These are phyloP conservation scores for Onychomys leucogaster DNA, from an alignment of 2,797 vertebrate genomes.

Conservation along the genomic window DNA sequence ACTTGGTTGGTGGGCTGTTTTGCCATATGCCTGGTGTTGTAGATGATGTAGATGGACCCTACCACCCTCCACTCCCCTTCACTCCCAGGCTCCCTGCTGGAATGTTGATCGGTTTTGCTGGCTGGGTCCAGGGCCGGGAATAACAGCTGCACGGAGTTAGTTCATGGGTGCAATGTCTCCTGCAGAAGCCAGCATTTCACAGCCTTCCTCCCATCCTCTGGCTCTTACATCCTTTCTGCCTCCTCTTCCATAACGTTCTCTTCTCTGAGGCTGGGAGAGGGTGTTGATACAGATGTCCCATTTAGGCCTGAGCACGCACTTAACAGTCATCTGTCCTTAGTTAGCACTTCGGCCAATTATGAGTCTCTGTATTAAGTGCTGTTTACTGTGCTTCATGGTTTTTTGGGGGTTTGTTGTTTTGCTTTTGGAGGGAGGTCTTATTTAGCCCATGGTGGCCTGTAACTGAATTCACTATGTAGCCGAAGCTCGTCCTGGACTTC, in stretches of 20 bases:
- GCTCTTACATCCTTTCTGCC: neutral
- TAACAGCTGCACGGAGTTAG: neutral
- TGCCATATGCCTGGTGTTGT: neutral
- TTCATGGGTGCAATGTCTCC: fast-evolving
- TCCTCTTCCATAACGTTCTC: neutral
- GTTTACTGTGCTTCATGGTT: neutral
- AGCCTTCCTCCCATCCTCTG: neutral
- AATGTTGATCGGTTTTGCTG: neutral
- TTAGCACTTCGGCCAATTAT: neutral
- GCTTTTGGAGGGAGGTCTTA: neutral
- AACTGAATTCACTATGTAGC: too few species aligned
- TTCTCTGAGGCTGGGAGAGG: neutral
- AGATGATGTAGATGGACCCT: neutral
- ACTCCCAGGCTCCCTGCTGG: neutral
- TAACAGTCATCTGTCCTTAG: neutral
- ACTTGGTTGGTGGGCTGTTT: neutral
- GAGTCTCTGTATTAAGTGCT: neutral
- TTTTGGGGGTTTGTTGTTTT: neutral
- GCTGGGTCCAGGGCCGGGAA: neutral
- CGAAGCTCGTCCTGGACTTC: neutral
- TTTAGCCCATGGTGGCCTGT: neutral
- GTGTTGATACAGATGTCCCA: neutral
- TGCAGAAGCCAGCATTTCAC: neutral
- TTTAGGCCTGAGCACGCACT: neutral
- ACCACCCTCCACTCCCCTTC: neutral